Base-by-base conservation (phyloP, 1,140 invertebrate genomes). In the Polypedilum pembai region DNA sequence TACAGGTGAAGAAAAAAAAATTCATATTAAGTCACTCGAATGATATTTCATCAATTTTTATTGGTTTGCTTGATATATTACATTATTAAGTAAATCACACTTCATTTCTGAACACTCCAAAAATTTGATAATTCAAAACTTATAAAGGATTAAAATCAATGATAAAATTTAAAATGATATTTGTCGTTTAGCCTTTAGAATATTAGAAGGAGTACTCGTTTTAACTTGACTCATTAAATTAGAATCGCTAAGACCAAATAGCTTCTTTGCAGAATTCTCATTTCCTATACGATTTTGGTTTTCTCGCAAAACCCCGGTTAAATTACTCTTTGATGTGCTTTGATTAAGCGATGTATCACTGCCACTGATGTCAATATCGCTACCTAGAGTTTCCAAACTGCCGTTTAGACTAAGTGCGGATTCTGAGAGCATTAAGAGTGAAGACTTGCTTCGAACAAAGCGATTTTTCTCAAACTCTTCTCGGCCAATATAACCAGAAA, bases 401-500 rank as follows among this genome's bases (percentile, higher is more conserved):
- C 73, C 40, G 74, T 74, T 20, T 75, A 75, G 3, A 20, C 72
- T 10, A 73, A 77, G 0, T 24, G 76, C 75, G 17, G 78, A 73
- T 77, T 77, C 20, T 80, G 79, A 0, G 78, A 80, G 33, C 80
- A 77, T 73, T 0, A 79, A 79, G 8, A 77, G 77, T 0, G 56
- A 41, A n/a, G 74, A 24, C 5, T 74, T 66, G 40, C 7, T 74
- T 41, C 66, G 0, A 41, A 33, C 20, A 12, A 45, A 40, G 69
- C 80, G 80, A 0, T 77, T 77, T 40, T 79, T 79, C 8, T 80
- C 78, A 76, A 79, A 81, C 75, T 81, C 79, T 21, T 81, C 81
- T 21, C 78, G 78, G 7, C 78, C 79, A 40, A 82, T 82, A 75
- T 82, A 82, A n/a, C 81, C 81, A 0, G 78, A 79, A 1, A 82